These are phyloP conservation scores for Cephus runcator DNA, from an alignment of 2,888 invertebrate species.

Conservation along the genomic window DNA sequence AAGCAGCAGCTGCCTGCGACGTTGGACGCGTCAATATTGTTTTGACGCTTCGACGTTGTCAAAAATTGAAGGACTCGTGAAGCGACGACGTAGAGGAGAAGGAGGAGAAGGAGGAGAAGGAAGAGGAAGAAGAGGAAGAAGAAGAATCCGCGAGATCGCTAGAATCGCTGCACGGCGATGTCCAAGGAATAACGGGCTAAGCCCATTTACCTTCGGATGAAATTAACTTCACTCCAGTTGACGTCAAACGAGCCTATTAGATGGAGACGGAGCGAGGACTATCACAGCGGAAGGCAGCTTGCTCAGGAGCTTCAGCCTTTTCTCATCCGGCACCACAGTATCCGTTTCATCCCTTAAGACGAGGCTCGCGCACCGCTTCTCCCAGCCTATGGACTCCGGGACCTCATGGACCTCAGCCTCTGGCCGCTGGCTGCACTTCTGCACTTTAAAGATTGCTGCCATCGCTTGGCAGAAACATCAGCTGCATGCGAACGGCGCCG, in stretches of 20 bases:
- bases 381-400: too few species aligned
- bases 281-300: neutral
- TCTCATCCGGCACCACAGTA: neutral
- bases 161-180: too few species aligned
- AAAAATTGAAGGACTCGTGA: too few species aligned
- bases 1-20: too few species aligned
- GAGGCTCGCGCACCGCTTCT: too few species aligned
- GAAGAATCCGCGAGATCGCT: too few species aligned
- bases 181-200: too few species aligned
- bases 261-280: neutral
- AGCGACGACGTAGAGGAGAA: neutral
- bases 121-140: neutral
- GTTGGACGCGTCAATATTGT: too few species aligned
- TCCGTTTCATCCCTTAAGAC: neutral
- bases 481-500: neutral
- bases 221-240: constrained; percentile 41
- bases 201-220: constrained; percentile 8
- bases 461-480: neutral
- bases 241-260: constrained; percentile 40
- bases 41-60: too few species aligned
- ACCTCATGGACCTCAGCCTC: too few species aligned
- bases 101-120: neutral
- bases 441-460: too few species aligned
- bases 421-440: too few species aligned
- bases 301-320: neutral